Conservation (phyloP, 1,140 invertebrate genomes). For the Drosophila elegans region DNA sequence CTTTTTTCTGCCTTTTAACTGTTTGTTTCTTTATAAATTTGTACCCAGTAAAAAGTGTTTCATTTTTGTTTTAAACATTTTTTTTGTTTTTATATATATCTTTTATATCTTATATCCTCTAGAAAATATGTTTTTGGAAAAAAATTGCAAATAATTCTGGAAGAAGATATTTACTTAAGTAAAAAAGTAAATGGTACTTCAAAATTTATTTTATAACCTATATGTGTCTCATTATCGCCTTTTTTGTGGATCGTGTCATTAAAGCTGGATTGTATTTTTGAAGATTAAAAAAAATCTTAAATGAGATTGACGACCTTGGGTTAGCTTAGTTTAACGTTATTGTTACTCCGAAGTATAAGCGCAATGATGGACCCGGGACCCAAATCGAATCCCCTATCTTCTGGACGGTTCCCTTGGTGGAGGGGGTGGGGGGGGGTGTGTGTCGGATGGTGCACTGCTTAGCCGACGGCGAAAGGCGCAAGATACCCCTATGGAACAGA, state of each 20-base stretch:
- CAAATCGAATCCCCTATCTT: background rate
- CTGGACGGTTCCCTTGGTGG: background rate
- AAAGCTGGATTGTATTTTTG: background rate
- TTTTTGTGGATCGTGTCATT: background rate
- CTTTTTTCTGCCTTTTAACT: too few species aligned
- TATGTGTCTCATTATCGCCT: too few species aligned
- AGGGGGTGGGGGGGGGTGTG: background rate
- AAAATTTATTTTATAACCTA: too few species aligned
- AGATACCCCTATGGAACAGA: constrained; percentile 10
- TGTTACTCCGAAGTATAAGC: background rate
- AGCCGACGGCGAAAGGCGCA: constrained; percentile 22
- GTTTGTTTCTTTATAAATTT: too few species aligned
- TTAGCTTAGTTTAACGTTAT: constrained; percentile 1
- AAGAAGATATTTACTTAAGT: too few species aligned
- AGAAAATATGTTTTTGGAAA: too few species aligned
- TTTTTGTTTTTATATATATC: too few species aligned
- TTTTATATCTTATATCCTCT: too few species aligned
- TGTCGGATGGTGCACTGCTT: constrained; percentile 28
- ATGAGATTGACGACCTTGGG: constrained; percentile 4
- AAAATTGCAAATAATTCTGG: too few species aligned
- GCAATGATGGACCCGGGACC: background rate
- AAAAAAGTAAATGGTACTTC: too few species aligned
- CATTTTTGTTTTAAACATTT: too few species aligned
- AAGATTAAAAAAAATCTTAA: background rate
- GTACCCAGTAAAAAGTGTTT: too few species aligned